Evolutionary conservation across 1,140 invertebrate species (phyloP).

Genomic region (Drosophila nigrodunni): DNA sequence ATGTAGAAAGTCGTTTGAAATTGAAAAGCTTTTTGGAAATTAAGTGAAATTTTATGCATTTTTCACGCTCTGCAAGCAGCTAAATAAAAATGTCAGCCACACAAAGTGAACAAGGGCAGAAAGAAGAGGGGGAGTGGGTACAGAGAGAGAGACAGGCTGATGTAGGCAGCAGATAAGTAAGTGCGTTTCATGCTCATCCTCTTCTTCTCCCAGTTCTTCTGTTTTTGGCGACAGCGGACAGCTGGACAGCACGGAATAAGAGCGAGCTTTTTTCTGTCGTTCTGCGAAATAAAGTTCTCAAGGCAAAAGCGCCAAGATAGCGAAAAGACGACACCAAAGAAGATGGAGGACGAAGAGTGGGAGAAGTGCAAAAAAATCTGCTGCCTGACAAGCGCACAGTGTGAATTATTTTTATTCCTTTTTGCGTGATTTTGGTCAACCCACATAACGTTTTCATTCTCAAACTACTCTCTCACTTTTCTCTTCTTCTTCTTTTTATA

Average conservation of each 20-base stretch:
- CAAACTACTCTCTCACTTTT: neutral
- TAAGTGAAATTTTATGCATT: slow-evolving; percentile 84
- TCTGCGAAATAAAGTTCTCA: slow-evolving; percentile 45
- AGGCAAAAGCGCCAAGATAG: slow-evolving; percentile 10
- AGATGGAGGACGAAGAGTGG: neutral
- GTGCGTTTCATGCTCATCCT: slow-evolving; percentile 59
- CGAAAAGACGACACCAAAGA: neutral
- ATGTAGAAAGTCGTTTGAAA: slow-evolving; percentile 40
- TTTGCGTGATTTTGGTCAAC: slow-evolving; percentile 47
- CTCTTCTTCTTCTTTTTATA: neutral
- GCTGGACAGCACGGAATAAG: slow-evolving; percentile 47
- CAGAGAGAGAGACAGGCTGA: slow-evolving; percentile 24
- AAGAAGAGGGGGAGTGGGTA: neutral
- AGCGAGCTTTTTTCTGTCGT: slow-evolving; percentile 6
- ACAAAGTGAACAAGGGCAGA: slow-evolving; percentile 51
- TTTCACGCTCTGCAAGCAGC: slow-evolving; percentile 77
- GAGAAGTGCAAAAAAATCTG: slow-evolving; percentile 10
- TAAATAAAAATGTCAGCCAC: slow-evolving; percentile 83
- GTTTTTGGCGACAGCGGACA: slow-evolving; percentile 65
- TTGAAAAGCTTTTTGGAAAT: slow-evolving; percentile 69
- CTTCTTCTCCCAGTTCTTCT: slow-evolving; percentile 2
- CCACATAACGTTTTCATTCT: slow-evolving; percentile 22
- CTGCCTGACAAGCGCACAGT: slow-evolving; percentile 22
- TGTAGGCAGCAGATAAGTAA: slow-evolving; percentile 67
- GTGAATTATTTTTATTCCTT: slow-evolving; percentile 41